A percentile compares a stretch with the other conserved stretches of the same genome.
phyloP scores from a whole-genome alignment of 1,140 invertebrate species.

The Dufourea novaeangliae region DNA sequence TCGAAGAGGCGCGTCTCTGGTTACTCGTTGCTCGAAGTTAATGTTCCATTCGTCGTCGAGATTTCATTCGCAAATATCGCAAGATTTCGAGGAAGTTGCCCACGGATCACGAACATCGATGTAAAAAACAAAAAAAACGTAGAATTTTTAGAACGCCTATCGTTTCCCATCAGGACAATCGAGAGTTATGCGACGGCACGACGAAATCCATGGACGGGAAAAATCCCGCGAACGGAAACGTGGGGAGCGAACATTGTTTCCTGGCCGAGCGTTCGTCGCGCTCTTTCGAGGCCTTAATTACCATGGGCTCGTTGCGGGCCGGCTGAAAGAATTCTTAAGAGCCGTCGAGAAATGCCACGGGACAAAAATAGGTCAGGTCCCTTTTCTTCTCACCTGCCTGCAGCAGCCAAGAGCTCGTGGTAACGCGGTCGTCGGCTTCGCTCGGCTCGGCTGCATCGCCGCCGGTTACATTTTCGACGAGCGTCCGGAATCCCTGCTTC shows the following conservation, averaged over 20 bases:
- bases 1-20: not conserved
- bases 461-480: slow-evolving; percentile 29
- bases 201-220: slow-evolving; percentile 4
- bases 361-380: slow-evolving; percentile 56
- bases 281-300: slow-evolving; percentile 51
- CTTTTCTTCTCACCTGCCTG: slow-evolving; percentile 41
- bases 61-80: too few species aligned
- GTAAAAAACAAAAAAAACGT: too few species aligned
- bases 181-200: not conserved
- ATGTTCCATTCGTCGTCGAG: too few species aligned
- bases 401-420: slow-evolving; percentile 35
- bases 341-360: slow-evolving; percentile 44
- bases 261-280: slow-evolving; percentile 35
- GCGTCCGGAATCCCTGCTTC: not conserved
- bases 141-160: too few species aligned
- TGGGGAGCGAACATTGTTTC: slow-evolving; percentile 49
- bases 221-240: slow-evolving; percentile 17
- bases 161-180: slow-evolving; percentile 12
- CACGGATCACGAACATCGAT: too few species aligned
- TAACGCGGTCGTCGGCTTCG: slow-evolving; percentile 13
- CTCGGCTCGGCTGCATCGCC: slow-evolving; percentile 18
- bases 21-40: too few species aligned
- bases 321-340: slow-evolving; percentile 54
- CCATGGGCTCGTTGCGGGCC: slow-evolving; percentile 33
- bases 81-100: too few species aligned